Conservation (phyloP, 2,797 vertebrate species). For the Cirrhinus mrigala region DNA sequence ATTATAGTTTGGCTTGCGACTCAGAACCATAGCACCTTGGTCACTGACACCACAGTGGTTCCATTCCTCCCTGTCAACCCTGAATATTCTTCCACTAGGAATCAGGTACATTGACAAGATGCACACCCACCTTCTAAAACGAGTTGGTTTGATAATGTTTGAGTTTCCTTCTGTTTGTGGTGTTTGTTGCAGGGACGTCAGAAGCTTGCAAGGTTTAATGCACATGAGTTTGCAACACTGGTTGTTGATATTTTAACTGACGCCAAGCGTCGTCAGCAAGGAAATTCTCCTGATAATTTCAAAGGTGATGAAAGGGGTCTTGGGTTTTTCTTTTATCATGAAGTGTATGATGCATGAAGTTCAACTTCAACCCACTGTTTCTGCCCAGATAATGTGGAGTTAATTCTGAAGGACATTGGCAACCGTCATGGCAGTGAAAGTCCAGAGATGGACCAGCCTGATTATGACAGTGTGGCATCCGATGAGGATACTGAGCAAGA, state of each 20-base stretch:
- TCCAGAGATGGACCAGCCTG: constrained; percentile 95
- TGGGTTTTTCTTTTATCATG: neutral
- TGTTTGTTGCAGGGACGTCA: constrained; percentile 87
- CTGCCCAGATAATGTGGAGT: constrained; percentile 89
- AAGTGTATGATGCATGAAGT: neutral
- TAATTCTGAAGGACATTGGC: constrained; percentile 89
- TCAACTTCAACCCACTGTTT: neutral
- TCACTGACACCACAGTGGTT: constrained; percentile 95
- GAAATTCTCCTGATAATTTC: constrained; percentile 85
- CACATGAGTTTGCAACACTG: constrained; percentile 95
- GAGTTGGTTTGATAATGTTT: neutral
- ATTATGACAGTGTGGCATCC: constrained; percentile 98
- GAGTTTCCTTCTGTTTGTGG: neutral
- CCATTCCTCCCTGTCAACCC: constrained; percentile 98
- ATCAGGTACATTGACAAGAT: constrained; percentile 83
- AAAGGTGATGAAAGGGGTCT: constrained; percentile 81
- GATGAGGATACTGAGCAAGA: constrained; percentile 93
- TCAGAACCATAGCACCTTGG: constrained; percentile 96
- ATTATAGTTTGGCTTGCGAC: constrained; percentile 93
- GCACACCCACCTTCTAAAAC: neutral
- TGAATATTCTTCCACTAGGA: constrained; percentile 97
- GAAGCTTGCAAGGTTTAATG: constrained; percentile 95
- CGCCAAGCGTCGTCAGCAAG: constrained; percentile 94
- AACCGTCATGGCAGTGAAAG: constrained; percentile 87
- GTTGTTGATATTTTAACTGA: constrained; percentile 97